Conservation (phyloP, 2,797 vertebrate species). For the Presbytis comata region DNA sequence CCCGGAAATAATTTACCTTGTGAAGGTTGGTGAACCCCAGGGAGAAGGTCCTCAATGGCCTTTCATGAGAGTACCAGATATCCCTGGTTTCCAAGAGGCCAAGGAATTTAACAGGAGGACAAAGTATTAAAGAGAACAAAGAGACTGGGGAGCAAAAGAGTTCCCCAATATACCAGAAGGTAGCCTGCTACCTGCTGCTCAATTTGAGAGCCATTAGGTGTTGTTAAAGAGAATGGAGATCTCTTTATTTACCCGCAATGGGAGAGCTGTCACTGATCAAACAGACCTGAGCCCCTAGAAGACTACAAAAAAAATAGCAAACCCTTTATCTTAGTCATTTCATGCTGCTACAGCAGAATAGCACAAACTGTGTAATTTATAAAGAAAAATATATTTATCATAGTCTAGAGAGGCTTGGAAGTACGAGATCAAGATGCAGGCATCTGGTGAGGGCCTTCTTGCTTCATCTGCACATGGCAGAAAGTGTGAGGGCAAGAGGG, state of each 20-base stretch:
- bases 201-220: background rate
- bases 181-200: background rate
- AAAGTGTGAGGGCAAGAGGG: background rate
- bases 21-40: background rate
- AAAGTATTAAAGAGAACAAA: background rate
- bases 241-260: background rate
- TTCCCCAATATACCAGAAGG: background rate
- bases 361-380: background rate
- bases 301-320: background rate
- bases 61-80: background rate
- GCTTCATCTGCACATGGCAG: background rate
- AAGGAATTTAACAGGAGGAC: background rate
- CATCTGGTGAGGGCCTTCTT: background rate
- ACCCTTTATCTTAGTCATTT: background rate
- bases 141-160: background rate
- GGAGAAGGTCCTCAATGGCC: background rate
- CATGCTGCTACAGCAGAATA: background rate
- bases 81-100: background rate
- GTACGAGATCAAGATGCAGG: background rate
- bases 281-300: background rate
- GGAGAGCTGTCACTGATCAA: background rate
- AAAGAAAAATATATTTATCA: background rate
- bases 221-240: background rate
- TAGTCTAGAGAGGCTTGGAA: background rate
- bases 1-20: background rate